Percentiles rank a stretch among this genome's conserved stretches.
phyloP scores from a whole-genome alignment of 1,140 invertebrate species.

The Drosophila subpulchrella region DNA sequence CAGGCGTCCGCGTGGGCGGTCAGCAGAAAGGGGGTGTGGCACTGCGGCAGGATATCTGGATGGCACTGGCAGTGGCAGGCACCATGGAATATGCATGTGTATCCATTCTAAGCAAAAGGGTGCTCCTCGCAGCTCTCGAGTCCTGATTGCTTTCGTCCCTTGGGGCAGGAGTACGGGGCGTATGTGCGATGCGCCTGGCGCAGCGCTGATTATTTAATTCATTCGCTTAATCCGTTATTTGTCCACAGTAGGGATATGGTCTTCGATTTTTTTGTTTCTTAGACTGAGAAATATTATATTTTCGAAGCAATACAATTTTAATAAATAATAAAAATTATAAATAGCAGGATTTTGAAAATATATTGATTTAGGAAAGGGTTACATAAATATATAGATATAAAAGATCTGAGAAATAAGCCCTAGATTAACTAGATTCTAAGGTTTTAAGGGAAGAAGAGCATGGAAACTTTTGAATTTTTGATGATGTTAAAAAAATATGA shows the following conservation, averaged over 20 bases:
- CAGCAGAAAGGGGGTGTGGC: slow-evolving; percentile 5
- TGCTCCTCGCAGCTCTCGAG: slow-evolving; percentile 13
- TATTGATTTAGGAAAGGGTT: too few species aligned
- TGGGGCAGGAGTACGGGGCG: slow-evolving; percentile 43
- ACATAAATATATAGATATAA: too few species aligned
- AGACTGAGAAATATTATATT: too few species aligned
- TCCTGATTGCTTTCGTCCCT: slow-evolving; percentile 36
- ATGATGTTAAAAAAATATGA: too few species aligned
- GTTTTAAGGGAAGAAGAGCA: too few species aligned
- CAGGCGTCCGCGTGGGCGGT: slow-evolving; percentile 50
- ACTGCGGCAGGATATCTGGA: neutral
- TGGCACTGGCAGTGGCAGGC: neutral
- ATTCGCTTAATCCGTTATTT: slow-evolving; percentile 37
- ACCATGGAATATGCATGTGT: slow-evolving; percentile 41
- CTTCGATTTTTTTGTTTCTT: too few species aligned
- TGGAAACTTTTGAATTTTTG: too few species aligned
- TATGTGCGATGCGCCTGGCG: slow-evolving; percentile 70
- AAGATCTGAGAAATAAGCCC: too few species aligned
- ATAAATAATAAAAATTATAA: too few species aligned
- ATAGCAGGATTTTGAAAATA: too few species aligned
- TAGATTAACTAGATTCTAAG: too few species aligned
- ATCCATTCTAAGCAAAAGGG: slow-evolving; percentile 44
- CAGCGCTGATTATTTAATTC: slow-evolving; percentile 53
- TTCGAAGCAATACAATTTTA: too few species aligned
- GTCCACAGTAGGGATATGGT: slow-evolving; percentile 1